These are phyloP conservation scores for Polymixis lichenea DNA, from an alignment of 2,888 invertebrate genomes.

Conservation along the genomic window DNA sequence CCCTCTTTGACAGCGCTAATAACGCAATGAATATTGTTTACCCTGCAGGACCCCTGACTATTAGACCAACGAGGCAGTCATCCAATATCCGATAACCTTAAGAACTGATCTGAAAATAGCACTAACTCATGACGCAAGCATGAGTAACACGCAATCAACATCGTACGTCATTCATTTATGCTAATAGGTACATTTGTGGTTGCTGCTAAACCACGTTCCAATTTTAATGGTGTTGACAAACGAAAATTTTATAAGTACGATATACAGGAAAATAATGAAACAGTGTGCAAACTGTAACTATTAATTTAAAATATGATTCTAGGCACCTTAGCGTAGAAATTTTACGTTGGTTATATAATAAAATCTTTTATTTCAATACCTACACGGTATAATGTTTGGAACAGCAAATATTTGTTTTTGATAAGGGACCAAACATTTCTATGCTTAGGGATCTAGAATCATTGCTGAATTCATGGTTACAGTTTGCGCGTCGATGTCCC, in stretches of 20 bases:
- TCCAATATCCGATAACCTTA: constrained; percentile 22
- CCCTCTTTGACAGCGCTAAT: background rate
- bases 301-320: too few species aligned
- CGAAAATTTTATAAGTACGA: background rate
- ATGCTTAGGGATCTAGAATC: too few species aligned
- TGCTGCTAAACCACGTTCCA: constrained; percentile 2
- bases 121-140: constrained; percentile 21
- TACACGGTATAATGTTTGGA: too few species aligned
- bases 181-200: constrained; percentile 25
- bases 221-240: constrained; percentile 6
- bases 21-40: background rate
- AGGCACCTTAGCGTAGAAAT: too few species aligned
- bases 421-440: too few species aligned
- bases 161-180: constrained; percentile 27
- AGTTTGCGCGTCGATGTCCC: too few species aligned
- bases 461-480: too few species aligned
- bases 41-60: background rate
- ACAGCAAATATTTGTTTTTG: too few species aligned
- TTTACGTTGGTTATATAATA: too few species aligned
- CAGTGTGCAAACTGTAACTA: too few species aligned
- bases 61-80: background rate
- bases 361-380: too few species aligned
- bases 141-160: constrained; percentile 39
- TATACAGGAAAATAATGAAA: too few species aligned
- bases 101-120: constrained; percentile 33